Conservation (phyloP, 2,797 vertebrate genomes). For the Parambassis ranga region DNA sequence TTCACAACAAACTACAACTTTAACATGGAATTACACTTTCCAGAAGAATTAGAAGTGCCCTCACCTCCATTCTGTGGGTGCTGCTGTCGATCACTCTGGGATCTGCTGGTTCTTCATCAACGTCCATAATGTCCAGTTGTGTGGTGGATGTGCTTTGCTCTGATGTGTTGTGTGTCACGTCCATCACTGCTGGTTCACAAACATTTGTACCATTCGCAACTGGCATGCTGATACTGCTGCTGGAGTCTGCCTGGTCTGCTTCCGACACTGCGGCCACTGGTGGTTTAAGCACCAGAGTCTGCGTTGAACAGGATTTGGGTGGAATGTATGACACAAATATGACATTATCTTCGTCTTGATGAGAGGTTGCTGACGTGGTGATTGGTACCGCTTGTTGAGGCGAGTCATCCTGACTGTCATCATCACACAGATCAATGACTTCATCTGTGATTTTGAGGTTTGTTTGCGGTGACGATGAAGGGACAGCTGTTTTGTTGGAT, state of each 20-base stretch:
- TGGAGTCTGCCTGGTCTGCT: not conserved
- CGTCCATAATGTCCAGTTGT: not conserved
- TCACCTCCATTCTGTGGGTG: constrained; percentile 29
- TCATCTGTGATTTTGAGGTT: constrained; percentile 30
- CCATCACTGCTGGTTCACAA: not conserved
- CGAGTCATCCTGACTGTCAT: constrained; percentile 41
- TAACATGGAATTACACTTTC: not conserved
- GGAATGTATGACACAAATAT: constrained; percentile 81
- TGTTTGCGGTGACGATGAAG: not conserved
- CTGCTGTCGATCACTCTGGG: not conserved
- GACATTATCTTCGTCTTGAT: constrained; percentile 74
- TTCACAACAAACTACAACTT: not conserved
- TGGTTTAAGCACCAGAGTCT: not conserved
- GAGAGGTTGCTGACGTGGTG: not conserved
- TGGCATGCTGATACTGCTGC: not conserved
- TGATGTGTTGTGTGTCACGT: not conserved
- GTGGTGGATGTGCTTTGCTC: not conserved
- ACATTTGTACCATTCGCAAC: not conserved
- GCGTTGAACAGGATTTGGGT: constrained; percentile 44
- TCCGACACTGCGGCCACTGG: not conserved
- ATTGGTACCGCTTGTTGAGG: not conserved
- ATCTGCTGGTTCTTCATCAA: not conserved
- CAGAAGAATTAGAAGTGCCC: not conserved
- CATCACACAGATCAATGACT: constrained; percentile 79
- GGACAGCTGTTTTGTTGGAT: not conserved